Evolutionary conservation across 2,888 invertebrate species (phyloP).

Genomic region (Nemapogon koenigi): DNA sequence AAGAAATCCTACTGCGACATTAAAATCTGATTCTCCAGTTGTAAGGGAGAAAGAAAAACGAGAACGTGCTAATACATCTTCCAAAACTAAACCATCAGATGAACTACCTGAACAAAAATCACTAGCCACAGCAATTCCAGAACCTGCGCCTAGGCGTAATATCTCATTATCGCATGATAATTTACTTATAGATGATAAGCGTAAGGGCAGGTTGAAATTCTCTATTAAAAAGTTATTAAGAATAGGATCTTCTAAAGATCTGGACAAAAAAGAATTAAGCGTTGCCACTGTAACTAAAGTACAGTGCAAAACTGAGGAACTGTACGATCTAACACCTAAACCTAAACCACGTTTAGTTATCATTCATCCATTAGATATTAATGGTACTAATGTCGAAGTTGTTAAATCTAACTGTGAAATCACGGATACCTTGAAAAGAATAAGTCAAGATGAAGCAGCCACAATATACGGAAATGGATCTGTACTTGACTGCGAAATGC

Average conservation of each 20-base stretch:
- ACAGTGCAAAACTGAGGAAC: slow-evolving; percentile 57
- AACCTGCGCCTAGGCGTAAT: slow-evolving; percentile 72
- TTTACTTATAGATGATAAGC: slow-evolving; percentile 66
- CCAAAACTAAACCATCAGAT: slow-evolving; percentile 34
- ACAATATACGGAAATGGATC: slow-evolving; percentile 54
- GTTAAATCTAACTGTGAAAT: slow-evolving; percentile 64
- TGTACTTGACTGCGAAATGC: slow-evolving; percentile 39
- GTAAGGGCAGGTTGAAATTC: slow-evolving; percentile 75
- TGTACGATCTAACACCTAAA: slow-evolving; percentile 62
- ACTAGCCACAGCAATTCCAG: slow-evolving; percentile 50
- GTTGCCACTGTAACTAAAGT: slow-evolving; percentile 49
- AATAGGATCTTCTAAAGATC: slow-evolving; percentile 77
- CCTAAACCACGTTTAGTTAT: slow-evolving; percentile 82
- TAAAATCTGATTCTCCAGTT: slow-evolving; percentile 72
- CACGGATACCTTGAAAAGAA: slow-evolving; percentile 34
- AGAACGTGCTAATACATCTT: slow-evolving; percentile 60
- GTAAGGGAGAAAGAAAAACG: slow-evolving; percentile 78
- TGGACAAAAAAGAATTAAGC: slow-evolving; percentile 62
- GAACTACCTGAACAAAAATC: slow-evolving; percentile 37
- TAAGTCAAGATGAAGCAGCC: slow-evolving; percentile 63
- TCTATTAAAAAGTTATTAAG: slow-evolving; percentile 84
- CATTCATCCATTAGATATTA: slow-evolving; percentile 86
- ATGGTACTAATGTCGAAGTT: slow-evolving; percentile 82
- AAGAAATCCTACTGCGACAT: slow-evolving; percentile 59
- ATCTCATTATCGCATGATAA: slow-evolving; percentile 81